Conservation (phyloP, 2,888 invertebrate genomes). For the Sycophila texana region DNA sequence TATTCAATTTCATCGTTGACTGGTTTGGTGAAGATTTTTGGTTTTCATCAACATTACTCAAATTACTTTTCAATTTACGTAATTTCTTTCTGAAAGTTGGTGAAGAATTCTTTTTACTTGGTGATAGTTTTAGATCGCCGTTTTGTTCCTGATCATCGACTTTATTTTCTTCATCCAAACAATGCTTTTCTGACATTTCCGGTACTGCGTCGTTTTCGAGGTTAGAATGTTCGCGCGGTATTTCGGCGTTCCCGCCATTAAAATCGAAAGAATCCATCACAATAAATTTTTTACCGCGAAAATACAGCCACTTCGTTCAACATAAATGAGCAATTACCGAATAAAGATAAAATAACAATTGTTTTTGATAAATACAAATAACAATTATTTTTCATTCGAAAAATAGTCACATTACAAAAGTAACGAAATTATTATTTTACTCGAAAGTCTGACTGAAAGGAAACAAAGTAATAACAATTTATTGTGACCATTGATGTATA, state of each 20-base stretch:
- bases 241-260: slow-evolving; percentile 50
- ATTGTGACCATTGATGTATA: no score
- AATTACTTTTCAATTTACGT: slow-evolving; percentile 39
- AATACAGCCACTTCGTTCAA: background rate
- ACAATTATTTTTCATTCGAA: no score
- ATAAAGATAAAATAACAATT: no score
- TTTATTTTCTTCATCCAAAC: slow-evolving; percentile 8
- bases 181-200: slow-evolving; percentile 27
- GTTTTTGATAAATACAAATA: no score
- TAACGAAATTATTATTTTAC: no score
- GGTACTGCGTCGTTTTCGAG: slow-evolving; percentile 31
- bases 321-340: no score
- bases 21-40: slow-evolving; percentile 3
- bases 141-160: slow-evolving; percentile 16
- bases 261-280: slow-evolving; percentile 52
- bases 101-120: slow-evolving; percentile 34
- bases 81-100: slow-evolving; percentile 28
- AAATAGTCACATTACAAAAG: no score
- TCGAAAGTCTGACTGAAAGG: no score
- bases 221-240: slow-evolving; percentile 49
- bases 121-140: slow-evolving; percentile 36
- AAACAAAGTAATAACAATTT: no score
- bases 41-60: slow-evolving; percentile 1
- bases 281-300: background rate
- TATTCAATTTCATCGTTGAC: slow-evolving; percentile 23